Base-by-base conservation (phyloP, 2,797 vertebrate genomes). In the Cryptoblepharus egeriae region DNA sequence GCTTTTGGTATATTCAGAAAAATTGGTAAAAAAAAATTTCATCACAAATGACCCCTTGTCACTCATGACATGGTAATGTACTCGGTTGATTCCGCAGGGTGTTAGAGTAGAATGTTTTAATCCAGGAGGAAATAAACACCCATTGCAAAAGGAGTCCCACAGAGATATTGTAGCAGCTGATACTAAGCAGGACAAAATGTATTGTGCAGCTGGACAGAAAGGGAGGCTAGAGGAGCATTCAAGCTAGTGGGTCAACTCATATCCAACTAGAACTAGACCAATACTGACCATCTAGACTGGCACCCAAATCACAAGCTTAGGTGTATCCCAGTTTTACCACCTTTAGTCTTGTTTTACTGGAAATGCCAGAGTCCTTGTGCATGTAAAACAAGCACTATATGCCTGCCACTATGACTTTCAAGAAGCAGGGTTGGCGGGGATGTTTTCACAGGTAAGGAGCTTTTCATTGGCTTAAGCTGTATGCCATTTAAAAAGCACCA, bases 11-110 rank as follows among this genome's bases (percentile, higher is more conserved):
- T 76, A 58, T 24, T 32, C 28, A 30, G 68, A 88, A 78, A 82
- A 79, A 80, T 74, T 80, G 32, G 20, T 24, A 85, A 88, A 90
- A 26, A 32, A 10, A 83, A 70, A 35, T 89, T 78, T 81, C 74
- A 71, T 6, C 6, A 5, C 24, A 80, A 68, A 68, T 84, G 71
- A 85, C 30, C 72, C 81, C 2, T 67, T 72, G 79, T 74, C 84
- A 55, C 5, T n/a, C 60, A 22, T 55, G 15, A 20, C 24, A 49
- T 45, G 79, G 61, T 77, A n/a, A 58, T n/a, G 42, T 52, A n/a
- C 71, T 83, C 76, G 61, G 49, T 12, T 58, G 75, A 55, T 82
- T 65, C 35, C 37, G 87, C 67, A 67, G 80, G 77, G 70, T 75
- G 67, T 82, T 73, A 81, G 83, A 73, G 12, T 24, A 68, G 63